Percentiles rank a stretch among this genome's conserved stretches.
phyloP scores from a whole-genome alignment of 2,113 vertebrate genomes.

The Urocolius indicus region DNA sequence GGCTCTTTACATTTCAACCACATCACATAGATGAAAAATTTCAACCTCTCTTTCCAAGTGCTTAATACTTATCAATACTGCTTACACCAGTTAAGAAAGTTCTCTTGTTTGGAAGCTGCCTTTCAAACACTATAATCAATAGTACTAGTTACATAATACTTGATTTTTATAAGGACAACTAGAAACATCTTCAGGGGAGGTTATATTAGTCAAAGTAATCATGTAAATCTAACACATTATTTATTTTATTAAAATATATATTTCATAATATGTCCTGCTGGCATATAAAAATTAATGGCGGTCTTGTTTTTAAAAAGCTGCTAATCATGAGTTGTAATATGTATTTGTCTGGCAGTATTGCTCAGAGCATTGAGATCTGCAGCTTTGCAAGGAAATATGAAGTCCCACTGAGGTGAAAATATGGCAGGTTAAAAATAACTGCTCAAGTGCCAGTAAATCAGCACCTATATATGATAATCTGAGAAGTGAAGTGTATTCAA shows the following conservation, averaged over 20 bases:
- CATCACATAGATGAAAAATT: neutral
- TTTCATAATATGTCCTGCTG: neutral
- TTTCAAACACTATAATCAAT: neutral
- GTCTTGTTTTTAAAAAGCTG: neutral
- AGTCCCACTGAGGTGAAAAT: neutral
- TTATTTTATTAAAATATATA: neutral
- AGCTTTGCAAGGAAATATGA: neutral
- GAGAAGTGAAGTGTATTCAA: neutral
- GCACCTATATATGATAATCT: neutral
- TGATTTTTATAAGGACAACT: neutral
- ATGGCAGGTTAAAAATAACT: neutral
- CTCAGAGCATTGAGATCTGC: neutral
- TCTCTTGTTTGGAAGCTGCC: neutral
- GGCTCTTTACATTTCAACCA: neutral
- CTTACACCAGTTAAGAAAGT: neutral
- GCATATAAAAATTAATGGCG: neutral
- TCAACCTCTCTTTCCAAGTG: neutral
- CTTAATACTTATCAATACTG: neutral
- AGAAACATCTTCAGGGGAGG: neutral
- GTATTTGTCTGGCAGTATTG: neutral
- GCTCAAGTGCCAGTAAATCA: neutral
- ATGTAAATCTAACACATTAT: neutral
- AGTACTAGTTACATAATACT: neutral
- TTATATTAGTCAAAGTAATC: neutral
- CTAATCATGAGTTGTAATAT: neutral